Evolutionary conservation across 1,140 invertebrate species (phyloP), one percentile per base, ranked within the genome.

Genomic region (Nixonia krombeini): DNA sequence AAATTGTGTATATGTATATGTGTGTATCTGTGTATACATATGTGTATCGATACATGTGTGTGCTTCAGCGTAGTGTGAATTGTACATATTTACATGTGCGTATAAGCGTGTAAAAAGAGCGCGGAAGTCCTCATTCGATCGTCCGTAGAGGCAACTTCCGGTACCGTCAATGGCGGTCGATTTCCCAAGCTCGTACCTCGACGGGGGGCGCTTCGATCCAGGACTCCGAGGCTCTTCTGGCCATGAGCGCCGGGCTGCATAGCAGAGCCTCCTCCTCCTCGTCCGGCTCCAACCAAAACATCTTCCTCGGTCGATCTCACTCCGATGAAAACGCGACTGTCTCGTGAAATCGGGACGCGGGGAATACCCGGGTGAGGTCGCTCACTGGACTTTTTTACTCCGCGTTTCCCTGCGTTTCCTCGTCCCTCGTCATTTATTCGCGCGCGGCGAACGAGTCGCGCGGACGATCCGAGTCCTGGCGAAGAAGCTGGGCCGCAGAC

Each of bases 201-300:
- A 92, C 88, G 23, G 92, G 92, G 73, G 92, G 92, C 40, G 92
- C 91, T 57, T 92, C 90, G 49, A 94, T 94, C 93, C 93, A 94
- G 74, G 92, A 93, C 73, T 94, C 93, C 9, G 92, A 93, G 16
- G 93, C 93, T 44, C 93, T 86, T 31, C 93, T 86, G 31, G 93
- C 92, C 87, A 94, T 89, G 31, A 94, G 86, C 28, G 93, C 93
- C 31, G 93, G 93, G 65, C 92, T 94, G 85, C 91, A 94, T 87
- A 93, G 88, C 65, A 94, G 87, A 70, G 93, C 91, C 79, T 93
- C 92, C 69, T 94, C 93, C 78, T 94, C 93, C 69, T 91, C 90
- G 42, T 90, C 89, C 21, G 90, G 87, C 53, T 90, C 90, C 44
- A 88, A 90, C 91, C 91, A 93, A 84, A 91, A 89, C 82, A 86